phyloP scores from a whole-genome alignment of 2,113 vertebrate species.

The Oncorhynchus mykiss region DNA sequence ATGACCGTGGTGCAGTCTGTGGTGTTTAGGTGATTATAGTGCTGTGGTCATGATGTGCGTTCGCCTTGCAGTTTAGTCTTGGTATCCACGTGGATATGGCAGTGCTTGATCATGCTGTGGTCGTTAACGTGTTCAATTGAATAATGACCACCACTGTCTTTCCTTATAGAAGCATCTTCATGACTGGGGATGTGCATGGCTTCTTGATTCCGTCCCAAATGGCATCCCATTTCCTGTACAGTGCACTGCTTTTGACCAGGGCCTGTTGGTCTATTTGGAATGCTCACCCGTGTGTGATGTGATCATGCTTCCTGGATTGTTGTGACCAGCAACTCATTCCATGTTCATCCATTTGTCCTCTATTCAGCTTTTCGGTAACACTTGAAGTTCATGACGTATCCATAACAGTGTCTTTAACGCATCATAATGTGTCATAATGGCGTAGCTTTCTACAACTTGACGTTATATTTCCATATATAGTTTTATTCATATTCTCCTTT shows the following conservation, averaged over 20 bases:
- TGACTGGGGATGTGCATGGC: no score
- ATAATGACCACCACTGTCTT: no score
- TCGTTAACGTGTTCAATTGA: neutral
- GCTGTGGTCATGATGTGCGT: neutral
- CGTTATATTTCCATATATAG: neutral
- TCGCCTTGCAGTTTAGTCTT: no score
- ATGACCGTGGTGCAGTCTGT: slow-evolving; percentile 25
- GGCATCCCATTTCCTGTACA: no score
- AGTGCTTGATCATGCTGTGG: slow-evolving; percentile 1
- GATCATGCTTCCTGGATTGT: slow-evolving; percentile 3
- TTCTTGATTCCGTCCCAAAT: no score
- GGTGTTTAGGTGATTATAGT: slow-evolving; percentile 29
- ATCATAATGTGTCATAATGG: neutral
- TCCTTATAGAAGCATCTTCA: no score
- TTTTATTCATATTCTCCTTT: neutral
- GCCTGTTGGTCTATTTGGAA: no score
- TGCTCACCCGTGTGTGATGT: slow-evolving; percentile 10
- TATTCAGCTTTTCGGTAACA: neutral
- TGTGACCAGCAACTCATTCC: neutral
- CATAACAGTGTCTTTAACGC: no score
- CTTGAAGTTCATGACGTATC: no score
- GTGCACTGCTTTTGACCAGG: no score
- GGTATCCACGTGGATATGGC: no score
- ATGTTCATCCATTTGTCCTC: neutral
- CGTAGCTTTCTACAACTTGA: neutral